These are phyloP conservation scores for Leontocebus nigricollis DNA, from an alignment of 2,797 vertebrate genomes.

Conservation along the genomic window DNA sequence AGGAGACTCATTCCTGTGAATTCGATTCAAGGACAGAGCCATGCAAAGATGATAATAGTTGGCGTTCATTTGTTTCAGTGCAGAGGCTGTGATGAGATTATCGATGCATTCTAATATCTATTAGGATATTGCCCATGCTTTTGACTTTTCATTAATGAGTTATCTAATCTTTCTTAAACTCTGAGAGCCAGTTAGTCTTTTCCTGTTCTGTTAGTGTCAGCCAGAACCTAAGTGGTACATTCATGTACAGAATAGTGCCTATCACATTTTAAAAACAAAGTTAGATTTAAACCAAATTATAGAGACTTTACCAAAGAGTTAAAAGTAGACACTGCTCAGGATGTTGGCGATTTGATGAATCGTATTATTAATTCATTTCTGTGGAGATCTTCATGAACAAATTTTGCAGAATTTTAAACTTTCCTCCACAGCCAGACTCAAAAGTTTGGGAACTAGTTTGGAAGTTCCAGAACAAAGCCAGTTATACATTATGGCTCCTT, in stretches of 20 bases:
- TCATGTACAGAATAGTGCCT: not conserved
- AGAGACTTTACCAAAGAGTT: not conserved
- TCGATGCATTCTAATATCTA: not conserved
- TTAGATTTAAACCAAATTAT: not conserved
- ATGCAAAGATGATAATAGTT: not conserved
- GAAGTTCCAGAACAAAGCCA: conserved; percentile 50
- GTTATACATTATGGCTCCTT: not conserved
- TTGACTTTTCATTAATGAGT: not conserved
- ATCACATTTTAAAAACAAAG: not conserved
- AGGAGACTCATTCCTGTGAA: not conserved
- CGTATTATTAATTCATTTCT: not conserved
- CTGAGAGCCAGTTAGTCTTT: not conserved
- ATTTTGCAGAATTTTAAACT: conserved; percentile 25
- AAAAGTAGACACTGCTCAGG: not conserved
- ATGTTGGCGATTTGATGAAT: not conserved
- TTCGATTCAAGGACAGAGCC: not conserved
- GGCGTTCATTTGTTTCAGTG: not conserved
- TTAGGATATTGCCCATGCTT: not conserved
- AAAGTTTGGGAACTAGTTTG: conserved; percentile 40
- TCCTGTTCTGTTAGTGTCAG: not conserved
- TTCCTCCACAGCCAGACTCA: not conserved
- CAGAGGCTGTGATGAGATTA: not conserved
- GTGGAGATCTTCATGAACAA: not conserved
- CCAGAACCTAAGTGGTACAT: not conserved
- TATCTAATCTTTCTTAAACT: not conserved